Evolutionary conservation across 2,113 vertebrate species (phyloP), one percentile per base, ranked within the genome.

Genomic region (Leucoraja erinaceus): DNA sequence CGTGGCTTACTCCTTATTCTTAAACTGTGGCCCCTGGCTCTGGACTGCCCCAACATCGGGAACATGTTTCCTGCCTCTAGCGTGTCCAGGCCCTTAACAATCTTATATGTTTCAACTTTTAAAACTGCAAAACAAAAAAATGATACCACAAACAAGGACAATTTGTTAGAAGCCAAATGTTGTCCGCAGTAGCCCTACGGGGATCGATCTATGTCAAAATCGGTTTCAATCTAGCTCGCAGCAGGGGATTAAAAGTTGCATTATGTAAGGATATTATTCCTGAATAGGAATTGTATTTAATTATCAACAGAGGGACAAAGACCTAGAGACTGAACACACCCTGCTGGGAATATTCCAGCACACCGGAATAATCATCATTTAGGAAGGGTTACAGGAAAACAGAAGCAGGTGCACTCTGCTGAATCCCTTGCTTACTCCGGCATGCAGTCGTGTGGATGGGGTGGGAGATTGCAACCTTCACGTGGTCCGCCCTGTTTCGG

Each of bases 211-310:
- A 94, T 93, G 33, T 93, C 93, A 94, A 94, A 94, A 90, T 91
- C 93, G 93, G 75, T 95, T 95, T 94, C 93, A 94, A 93, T 92
- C 94, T 93, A 93, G 94, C 84, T 92, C 93, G 72, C 81, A 92
- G 93, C 93, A 68, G 92, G 95, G 95, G 95, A 96, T 96, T 96
- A 94, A 93, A 94, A 94, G 11, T 93, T 90, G 94, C 91, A 95
- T 97, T 97, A 97, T 95, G 95, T 95, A 96, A 97, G 94, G 93
- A 93, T 63, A 93, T 94, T 94, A 94, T 95, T 95, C 93, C 94
- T 94, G 94, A 94, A 94, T 94, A 94, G 93, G 93, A 93, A 94
- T 93, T 93, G 93, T 94, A 77, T 93, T 94, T 72, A 93, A 38
- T 88, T 93, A 94, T 95, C 94, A 72, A 94, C 93, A 95, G 94